Evolutionary conservation across 1,140 invertebrate genomes (phyloP).

Genomic region (Ostrea denselamellosa): DNA sequence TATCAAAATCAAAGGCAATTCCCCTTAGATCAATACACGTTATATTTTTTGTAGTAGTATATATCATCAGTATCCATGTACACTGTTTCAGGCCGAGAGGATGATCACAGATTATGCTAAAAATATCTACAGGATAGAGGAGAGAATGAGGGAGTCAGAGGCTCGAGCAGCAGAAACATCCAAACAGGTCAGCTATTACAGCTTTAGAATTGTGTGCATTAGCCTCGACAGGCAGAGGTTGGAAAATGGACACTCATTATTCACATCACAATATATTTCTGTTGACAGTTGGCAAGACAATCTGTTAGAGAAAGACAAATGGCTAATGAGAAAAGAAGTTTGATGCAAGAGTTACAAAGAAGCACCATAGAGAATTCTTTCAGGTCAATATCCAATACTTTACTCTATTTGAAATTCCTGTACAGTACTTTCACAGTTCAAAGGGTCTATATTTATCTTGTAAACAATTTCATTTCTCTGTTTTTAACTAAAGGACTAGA

Average conservation of each 20-base stretch:
- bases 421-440: too few relatives aligned
- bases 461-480: too few relatives aligned
- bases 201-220: not conserved
- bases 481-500: too few relatives aligned
- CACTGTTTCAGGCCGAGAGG: slow-evolving; percentile 68
- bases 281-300: slow-evolving; percentile 62
- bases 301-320: slow-evolving; percentile 65
- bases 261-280: not conserved
- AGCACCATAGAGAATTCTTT: slow-evolving; percentile 56
- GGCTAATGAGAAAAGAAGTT: slow-evolving; percentile 64
- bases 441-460: too few relatives aligned
- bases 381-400: slow-evolving; percentile 40
- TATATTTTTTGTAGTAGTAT: not conserved
- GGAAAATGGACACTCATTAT: not conserved
- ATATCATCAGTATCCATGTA: not conserved
- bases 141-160: slow-evolving; percentile 73
- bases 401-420: too few relatives aligned
- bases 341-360: slow-evolving; percentile 64
- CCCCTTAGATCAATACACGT: not conserved
- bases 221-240: not conserved
- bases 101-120: slow-evolving; percentile 73
- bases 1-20: too few relatives aligned
- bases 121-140: slow-evolving; percentile 73
- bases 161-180: slow-evolving; percentile 65
- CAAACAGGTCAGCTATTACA: slow-evolving; percentile 64